Base-by-base conservation (phyloP, 2,888 invertebrate species). In the Nomada goodeniana region DNA sequence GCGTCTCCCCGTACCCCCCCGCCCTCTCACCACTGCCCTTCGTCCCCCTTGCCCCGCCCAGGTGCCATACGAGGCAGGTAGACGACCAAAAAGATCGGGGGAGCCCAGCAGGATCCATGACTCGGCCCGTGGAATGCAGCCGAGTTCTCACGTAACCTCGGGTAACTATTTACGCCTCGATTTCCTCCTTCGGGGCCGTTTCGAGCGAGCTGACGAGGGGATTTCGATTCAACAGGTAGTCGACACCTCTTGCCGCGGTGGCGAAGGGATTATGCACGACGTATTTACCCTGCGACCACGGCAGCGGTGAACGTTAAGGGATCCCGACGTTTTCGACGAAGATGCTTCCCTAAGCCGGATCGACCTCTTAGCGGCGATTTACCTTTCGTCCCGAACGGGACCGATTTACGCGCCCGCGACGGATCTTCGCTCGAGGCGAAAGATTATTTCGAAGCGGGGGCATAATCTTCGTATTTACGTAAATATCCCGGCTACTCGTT, bases 141-240 rank as follows among this genome's bases (percentile, higher is more conserved):
- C 73, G 75, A 63, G 63, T 82, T 86, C 85, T 73, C 87, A 82
- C 85, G 87, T 80, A 74, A 68, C 60, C 53, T 61, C 50, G 72
- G 55, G 67, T 2, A 84, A 79, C 76, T 76, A 86, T 67, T 84
- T 76, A 75, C 72, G 63, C 75, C 42, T 59, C n/a, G 59, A 47
- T 74, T 68, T 82, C 57, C 69, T 20, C 57, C 9, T 52, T 20
- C 57, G 64, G 23, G 47, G 47, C 29, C 29, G 52, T 60, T 20
- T 53, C 52, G 13, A 26, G 13, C 18, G 18, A 26, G 18, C 26
- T 26, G 75, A 63, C 75, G 74, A 76, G 13, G n/a, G 13, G 15
- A n/a, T 18, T 11, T 15, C n/a, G 29, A 53, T 80, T 83, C 85
- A 86, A 86, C 85, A 86, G 86, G 86, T 85, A 85, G 86, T 70